Evolutionary conservation across 2,113 vertebrate species (phyloP), one percentile per base, ranked within the genome.

Genomic region (Peromyscus maniculatus): DNA sequence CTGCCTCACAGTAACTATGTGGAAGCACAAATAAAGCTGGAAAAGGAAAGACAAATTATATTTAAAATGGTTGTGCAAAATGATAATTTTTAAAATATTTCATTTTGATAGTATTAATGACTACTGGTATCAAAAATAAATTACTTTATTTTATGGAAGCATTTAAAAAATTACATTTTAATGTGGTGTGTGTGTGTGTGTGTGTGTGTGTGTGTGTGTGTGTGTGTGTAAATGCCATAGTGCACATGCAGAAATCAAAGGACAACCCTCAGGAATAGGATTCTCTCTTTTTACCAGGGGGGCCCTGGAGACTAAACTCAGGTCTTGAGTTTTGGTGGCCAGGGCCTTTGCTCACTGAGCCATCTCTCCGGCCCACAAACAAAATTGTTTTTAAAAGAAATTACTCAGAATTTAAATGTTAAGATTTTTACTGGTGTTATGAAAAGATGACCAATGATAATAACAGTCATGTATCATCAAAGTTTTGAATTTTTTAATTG

Each of bases 121-220:
- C 3, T 84, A 46, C 36, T n/a, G 39, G 36, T 83, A 71, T 75
- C 39, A 94, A 95, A 94, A 95, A 62, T 33, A 91, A 94, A 46
- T 74, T 89, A 77, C 19, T 62, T 90, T 93, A 87, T 91, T 78
- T 49, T 71, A 90, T 94, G 39, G 9, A 39, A 74, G 72, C 72
- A 74, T 39, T 74, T 74, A 39, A 67, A 67, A 67, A 67, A 67
- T 67, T 67, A 67, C 28, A 28, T 28, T 67, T 67, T 66, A 28
- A 24, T 28, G 26, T 67, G 8, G 59, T 1, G 26, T 31, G 66
- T 28, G 66, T 67, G 66, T 31, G 33, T 71, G 28, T 5, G 67
- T 17, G 22, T 64, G 21, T 26, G 22, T 26, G 62, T 24, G 22
- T 8, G 24, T 31, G 16, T n/a, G 71, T n/a, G 36, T 72, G 17